These are phyloP conservation scores for Diorhabda sublineata DNA, from an alignment of 1,140 invertebrate species.

Conservation along the genomic window DNA sequence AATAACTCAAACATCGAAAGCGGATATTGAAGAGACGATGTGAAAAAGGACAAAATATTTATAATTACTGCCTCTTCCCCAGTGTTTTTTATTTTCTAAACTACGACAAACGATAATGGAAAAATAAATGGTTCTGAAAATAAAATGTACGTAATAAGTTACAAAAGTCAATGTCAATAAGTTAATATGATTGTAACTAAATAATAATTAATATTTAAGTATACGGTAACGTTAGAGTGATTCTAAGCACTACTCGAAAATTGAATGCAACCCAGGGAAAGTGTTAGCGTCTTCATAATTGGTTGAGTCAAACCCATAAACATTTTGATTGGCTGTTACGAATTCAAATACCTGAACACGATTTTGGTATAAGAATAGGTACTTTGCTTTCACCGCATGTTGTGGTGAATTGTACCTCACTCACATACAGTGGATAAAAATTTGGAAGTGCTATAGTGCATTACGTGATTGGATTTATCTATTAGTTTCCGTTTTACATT, in stretches of 20 bases:
- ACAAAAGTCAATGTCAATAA: too few relatives aligned
- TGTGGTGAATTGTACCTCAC: slow-evolving; percentile 6
- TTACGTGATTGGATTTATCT: slow-evolving; percentile 5
- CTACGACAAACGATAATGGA: too few relatives aligned
- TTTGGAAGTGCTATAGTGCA: background rate
- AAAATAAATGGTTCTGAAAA: too few relatives aligned
- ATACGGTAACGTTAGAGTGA: too few relatives aligned
- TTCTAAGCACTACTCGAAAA: background rate
- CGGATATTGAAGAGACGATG: too few relatives aligned
- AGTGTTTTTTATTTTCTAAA: too few relatives aligned
- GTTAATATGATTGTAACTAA: too few relatives aligned
- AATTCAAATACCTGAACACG: slow-evolving; percentile 33
- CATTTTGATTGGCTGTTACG: slow-evolving; percentile 25
- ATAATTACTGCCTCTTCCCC: too few relatives aligned
- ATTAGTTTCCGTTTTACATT: background rate
- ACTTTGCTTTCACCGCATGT: slow-evolving; percentile 19
- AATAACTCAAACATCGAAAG: too few relatives aligned
- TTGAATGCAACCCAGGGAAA: slow-evolving; percentile 15
- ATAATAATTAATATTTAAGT: too few relatives aligned
- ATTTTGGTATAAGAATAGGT: slow-evolving; percentile 33
- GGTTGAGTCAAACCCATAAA: slow-evolving; percentile 21
- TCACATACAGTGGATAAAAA: slow-evolving; percentile 1
- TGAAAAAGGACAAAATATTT: too few relatives aligned
- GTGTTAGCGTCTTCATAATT: slow-evolving; percentile 12
- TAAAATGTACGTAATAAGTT: too few relatives aligned